Evolutionary conservation across 2,888 invertebrate genomes (phyloP).

Genomic region (Mesoligia furuncula): DNA sequence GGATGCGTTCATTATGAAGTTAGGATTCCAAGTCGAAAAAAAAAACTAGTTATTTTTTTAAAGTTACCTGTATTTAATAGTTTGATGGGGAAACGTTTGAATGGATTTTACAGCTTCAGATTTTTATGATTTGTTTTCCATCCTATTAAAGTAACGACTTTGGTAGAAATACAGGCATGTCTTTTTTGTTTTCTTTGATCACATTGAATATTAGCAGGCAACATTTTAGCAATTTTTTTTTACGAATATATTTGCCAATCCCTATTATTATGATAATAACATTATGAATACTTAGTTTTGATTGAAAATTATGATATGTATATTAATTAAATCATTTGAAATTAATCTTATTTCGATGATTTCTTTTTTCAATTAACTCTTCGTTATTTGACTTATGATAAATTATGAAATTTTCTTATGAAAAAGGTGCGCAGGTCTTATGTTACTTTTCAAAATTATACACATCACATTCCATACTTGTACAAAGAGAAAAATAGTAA

Average conservation of each 20-base stretch:
- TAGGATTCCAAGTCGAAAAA: constrained; percentile 60
- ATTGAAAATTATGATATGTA: constrained; percentile 44
- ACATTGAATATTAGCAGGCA: constrained; percentile 10
- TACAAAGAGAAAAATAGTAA: constrained; percentile 76
- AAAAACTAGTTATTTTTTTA: constrained; percentile 54
- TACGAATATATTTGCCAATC: constrained; percentile 38
- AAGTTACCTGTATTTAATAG: constrained; percentile 64
- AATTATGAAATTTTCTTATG: constrained; percentile 73
- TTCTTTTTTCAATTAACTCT: constrained; percentile 34
- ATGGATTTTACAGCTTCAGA: constrained; percentile 38
- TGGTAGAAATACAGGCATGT: constrained; percentile 30
- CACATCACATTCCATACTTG: constrained; percentile 88
- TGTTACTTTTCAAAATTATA: constrained; percentile 75
- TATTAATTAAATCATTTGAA: constrained; percentile 31
- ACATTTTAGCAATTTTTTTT: constrained; percentile 24
- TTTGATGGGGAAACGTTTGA: constrained; percentile 44
- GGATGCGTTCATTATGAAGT: constrained; percentile 52
- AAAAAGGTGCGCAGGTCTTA: constrained; percentile 77
- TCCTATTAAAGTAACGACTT: constrained; percentile 30
- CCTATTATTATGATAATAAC: constrained; percentile 35
- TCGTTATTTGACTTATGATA: constrained; percentile 52
- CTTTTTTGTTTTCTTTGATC: constrained; percentile 4
- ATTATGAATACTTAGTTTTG: constrained; percentile 44
- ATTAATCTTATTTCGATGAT: constrained; percentile 22
- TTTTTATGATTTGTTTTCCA: constrained; percentile 38